These are phyloP conservation scores for Etheostoma spectabile DNA, from an alignment of 2,113 vertebrate genomes.

Conservation along the genomic window DNA sequence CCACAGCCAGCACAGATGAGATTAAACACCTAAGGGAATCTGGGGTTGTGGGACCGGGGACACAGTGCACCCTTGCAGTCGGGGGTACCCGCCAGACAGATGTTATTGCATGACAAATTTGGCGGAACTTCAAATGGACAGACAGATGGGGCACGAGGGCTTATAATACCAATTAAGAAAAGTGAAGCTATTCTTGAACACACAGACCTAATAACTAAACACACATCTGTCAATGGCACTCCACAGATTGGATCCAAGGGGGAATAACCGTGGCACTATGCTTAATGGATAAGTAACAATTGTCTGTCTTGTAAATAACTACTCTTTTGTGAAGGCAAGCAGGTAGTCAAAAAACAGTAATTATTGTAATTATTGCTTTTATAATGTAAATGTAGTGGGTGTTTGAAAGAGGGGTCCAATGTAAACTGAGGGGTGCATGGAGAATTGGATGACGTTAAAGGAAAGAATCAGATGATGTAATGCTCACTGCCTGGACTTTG, in stretches of 20 bases:
- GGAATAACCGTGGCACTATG: conserved; percentile 5
- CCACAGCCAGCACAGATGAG: neutral
- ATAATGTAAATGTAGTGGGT: neutral
- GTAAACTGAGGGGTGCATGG: neutral
- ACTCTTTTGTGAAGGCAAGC: neutral
- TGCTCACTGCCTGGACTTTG: conserved; percentile 28
- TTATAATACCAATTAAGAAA: conserved; percentile 75
- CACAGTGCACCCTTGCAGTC: conserved; percentile 2
- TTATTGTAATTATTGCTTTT: neutral
- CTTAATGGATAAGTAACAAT: conserved; percentile 29
- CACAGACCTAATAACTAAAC: conserved; percentile 38
- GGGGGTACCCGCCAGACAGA: conserved; percentile 33
- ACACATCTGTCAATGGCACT: conserved; percentile 63
- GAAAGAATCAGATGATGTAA: conserved; percentile 70
- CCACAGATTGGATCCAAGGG: conserved; percentile 21
- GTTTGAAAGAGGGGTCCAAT: neutral
- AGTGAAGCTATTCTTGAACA: conserved; percentile 56
- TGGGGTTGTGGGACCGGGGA: conserved; percentile 15
- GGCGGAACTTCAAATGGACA: conserved; percentile 14
- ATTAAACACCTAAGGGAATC: conserved; percentile 33
- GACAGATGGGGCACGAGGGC: conserved; percentile 64
- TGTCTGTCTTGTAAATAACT: neutral
- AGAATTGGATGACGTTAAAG: conserved; percentile 8
- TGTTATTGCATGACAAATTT: conserved; percentile 33
- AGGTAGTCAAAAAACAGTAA: neutral